Evolutionary conservation across 1,140 invertebrate species (phyloP).

Genomic region (Samia ricini): DNA sequence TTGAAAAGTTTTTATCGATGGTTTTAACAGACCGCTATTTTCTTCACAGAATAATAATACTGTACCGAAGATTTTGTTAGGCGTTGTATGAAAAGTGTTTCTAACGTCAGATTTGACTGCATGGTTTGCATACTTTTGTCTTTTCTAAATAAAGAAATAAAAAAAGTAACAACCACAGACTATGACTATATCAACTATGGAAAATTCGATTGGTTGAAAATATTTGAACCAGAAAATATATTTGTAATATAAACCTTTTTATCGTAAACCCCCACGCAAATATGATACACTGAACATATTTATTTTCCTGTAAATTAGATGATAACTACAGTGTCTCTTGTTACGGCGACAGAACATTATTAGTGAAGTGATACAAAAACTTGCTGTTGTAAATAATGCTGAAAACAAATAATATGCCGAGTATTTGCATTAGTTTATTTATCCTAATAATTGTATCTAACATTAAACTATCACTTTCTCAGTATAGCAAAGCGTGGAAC

Average conservation of each 20-base stretch:
- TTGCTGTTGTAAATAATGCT: conserved; percentile 11
- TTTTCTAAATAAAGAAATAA: too few relatives aligned
- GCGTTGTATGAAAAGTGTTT: too few relatives aligned
- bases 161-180: too few relatives aligned
- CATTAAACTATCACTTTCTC: conserved; percentile 42
- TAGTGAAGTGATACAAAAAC: conserved; percentile 8
- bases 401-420: conserved; percentile 24
- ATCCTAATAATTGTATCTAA: conserved; percentile 42
- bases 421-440: conserved; percentile 28
- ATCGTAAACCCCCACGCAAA: conserved; percentile 48
- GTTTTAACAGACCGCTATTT: too few relatives aligned
- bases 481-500: conserved; percentile 68
- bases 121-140: too few relatives aligned
- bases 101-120: too few relatives aligned
- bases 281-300: conserved; percentile 36
- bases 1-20: too few relatives aligned
- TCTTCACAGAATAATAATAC: too few relatives aligned
- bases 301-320: conserved; percentile 45
- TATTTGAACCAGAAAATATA: background rate
- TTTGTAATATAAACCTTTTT: conserved; percentile 18
- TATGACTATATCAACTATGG: too few relatives aligned
- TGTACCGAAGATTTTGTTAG: too few relatives aligned
- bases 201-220: conserved; percentile 6
- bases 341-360: background rate
- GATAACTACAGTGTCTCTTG: conserved; percentile 7